A percentile compares a stretch with the other conserved stretches of the same genome.
Conservation (phyloP, 30 jellyfish, hydroid and myxozoan species). For the Mastigias papua region DNA sequence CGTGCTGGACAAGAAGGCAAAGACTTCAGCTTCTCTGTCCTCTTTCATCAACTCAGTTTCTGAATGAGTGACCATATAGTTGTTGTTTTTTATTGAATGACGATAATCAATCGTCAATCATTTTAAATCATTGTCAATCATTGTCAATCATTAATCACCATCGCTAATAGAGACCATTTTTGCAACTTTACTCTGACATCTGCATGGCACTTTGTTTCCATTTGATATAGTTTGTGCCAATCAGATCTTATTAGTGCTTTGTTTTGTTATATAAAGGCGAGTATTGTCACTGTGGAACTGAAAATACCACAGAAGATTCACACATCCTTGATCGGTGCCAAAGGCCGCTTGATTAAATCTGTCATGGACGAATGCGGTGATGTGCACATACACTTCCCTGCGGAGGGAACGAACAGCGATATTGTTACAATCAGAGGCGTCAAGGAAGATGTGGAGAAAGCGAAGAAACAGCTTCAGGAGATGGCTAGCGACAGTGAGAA, state of each 20-base stretch:
- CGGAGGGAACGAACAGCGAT: constrained; percentile 93
- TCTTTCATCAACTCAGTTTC: no score
- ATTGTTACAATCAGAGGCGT: constrained; percentile 83
- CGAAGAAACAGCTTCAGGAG: constrained; percentile 82
- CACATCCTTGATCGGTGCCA: constrained; percentile 93
- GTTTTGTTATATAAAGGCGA: constrained; percentile 80
- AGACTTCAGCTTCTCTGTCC: no score
- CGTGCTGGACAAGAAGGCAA: no score
- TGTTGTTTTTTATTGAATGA: no score
- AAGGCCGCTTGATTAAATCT: constrained; percentile 91
- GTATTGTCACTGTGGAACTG: constrained; percentile 76
- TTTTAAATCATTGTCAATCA: no score
- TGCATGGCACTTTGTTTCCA: background rate
- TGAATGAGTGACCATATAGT: no score
- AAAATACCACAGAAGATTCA: constrained; percentile 88
- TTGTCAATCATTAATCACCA: no score
- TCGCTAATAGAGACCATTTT: no score
- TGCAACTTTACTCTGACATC: no score
- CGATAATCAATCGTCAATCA: no score
- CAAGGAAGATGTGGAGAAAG: constrained; percentile 94
- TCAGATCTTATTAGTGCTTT: no score
- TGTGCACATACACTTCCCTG: constrained; percentile 91
- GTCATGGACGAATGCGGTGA: constrained; percentile 98
- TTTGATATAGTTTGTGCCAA: background rate
- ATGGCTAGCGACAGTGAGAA: constrained; percentile 78